Percentiles rank a stretch among this genome's conserved stretches.
Conservation (phyloP, 1,140 invertebrate genomes). For the Eupristina koningsbergeri region DNA sequence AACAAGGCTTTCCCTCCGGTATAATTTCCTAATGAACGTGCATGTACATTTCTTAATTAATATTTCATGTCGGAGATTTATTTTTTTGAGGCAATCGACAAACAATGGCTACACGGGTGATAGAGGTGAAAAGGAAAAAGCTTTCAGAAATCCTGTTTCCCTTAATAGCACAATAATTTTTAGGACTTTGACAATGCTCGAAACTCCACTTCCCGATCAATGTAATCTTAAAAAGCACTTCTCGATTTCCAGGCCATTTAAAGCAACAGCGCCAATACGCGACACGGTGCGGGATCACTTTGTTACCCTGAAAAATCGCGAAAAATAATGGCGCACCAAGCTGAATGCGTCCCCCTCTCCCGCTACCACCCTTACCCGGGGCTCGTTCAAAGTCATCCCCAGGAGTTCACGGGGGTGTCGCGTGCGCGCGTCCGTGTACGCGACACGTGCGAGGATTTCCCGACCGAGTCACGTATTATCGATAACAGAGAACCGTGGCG, state of each 20-base stretch:
- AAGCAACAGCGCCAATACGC: neutral
- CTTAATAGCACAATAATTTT: neutral
- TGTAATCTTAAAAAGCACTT: neutral
- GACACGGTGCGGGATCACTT: neutral
- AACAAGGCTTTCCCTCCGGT: too few species aligned
- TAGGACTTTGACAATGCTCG: neutral
- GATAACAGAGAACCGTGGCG: slow-evolving; percentile 24
- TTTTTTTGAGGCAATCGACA: neutral
- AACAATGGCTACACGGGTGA: neutral
- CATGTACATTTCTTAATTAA: too few species aligned
- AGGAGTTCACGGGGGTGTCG: neutral
- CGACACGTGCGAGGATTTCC: slow-evolving; percentile 42
- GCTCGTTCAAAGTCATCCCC: neutral
- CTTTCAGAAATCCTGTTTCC: neutral
- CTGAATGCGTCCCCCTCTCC: too few species aligned
- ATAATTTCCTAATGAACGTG: too few species aligned
- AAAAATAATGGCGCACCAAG: slow-evolving; percentile 28
- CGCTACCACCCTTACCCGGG: neutral
- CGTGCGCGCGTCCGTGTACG: slow-evolving; percentile 15
- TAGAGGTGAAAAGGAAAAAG: neutral
- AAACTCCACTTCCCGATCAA: neutral
- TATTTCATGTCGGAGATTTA: neutral
- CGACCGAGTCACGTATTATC: slow-evolving; percentile 34
- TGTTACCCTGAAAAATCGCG: slow-evolving; percentile 26
- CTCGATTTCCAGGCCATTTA: slow-evolving; percentile 1